These are phyloP conservation scores for Allophyes oxyacanthae DNA, from an alignment of 2,888 invertebrate genomes.

Conservation along the genomic window DNA sequence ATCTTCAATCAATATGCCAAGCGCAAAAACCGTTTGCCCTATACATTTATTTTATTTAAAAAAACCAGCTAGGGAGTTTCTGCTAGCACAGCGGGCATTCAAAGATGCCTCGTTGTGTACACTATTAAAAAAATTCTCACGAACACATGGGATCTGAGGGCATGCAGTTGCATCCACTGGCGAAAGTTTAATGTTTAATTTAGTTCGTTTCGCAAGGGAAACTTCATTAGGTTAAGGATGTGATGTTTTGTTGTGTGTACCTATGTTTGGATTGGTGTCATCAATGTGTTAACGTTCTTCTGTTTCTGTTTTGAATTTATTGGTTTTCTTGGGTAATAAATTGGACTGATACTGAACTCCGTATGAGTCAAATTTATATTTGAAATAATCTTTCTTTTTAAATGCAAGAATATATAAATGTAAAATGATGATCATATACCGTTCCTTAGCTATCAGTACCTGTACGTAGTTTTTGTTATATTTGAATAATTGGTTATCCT, in stretches of 20 bases:
- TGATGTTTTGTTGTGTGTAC: slow-evolving; percentile 46
- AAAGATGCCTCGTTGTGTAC: slow-evolving; percentile 75
- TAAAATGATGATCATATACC: too few relatives aligned
- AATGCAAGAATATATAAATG: too few relatives aligned
- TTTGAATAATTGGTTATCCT: too few relatives aligned
- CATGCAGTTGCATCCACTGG: slow-evolving; percentile 62
- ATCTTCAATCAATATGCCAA: slow-evolving; percentile 7
- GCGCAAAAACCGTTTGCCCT: slow-evolving; percentile 39
- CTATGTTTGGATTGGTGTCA: slow-evolving; percentile 45
- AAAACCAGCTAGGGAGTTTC: slow-evolving; percentile 39
- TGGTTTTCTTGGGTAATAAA: not conserved
- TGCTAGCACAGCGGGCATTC: slow-evolving; percentile 68
- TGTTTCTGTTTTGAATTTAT: slow-evolving; percentile 10
- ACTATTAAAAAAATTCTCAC: slow-evolving; percentile 81
- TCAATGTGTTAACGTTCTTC: slow-evolving; percentile 27
- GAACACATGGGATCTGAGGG: slow-evolving; percentile 73
- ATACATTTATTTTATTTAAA: slow-evolving; percentile 42
- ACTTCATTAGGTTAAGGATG: slow-evolving; percentile 54
- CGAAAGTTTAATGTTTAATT: slow-evolving; percentile 66
- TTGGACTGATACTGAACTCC: too few relatives aligned
- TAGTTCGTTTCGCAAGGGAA: slow-evolving; percentile 50
- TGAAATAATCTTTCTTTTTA: too few relatives aligned
- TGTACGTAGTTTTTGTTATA: too few relatives aligned
- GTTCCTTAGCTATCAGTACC: too few relatives aligned
- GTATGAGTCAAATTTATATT: too few relatives aligned